Evolutionary conservation across 2,888 invertebrate species (phyloP).

Genomic region (Zygaena filipendulae): DNA sequence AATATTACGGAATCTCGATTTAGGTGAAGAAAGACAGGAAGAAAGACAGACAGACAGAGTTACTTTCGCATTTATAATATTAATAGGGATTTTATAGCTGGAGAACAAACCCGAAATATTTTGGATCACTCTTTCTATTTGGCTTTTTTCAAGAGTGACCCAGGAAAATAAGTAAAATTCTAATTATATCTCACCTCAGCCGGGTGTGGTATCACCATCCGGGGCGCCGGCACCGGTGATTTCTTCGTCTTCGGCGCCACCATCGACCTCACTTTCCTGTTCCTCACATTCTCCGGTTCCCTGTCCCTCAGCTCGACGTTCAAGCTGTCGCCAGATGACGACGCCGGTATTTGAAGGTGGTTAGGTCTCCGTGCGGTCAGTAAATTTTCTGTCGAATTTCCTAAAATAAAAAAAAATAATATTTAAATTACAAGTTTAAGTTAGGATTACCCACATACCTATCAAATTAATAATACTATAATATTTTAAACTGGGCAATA

Average conservation of each 20-base stretch:
- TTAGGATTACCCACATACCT: background rate
- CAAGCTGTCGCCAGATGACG: slow-evolving; percentile 56
- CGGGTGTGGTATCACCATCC: slow-evolving; percentile 28
- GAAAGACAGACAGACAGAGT: too few relatives aligned
- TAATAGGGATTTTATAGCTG: too few relatives aligned
- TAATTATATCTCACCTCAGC: slow-evolving; percentile 32
- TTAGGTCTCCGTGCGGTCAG: slow-evolving; percentile 35
- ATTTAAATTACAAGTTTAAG: too few relatives aligned
- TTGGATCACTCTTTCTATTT: too few relatives aligned
- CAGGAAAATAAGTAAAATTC: too few relatives aligned
- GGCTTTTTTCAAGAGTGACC: too few relatives aligned
- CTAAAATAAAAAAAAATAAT: slow-evolving; percentile 32
- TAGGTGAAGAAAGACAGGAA: too few relatives aligned
- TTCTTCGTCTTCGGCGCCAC: slow-evolving; percentile 41
- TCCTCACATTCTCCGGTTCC: slow-evolving; percentile 27
- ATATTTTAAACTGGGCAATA: too few relatives aligned
- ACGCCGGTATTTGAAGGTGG: slow-evolving; percentile 44
- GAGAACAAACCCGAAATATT: too few relatives aligned
- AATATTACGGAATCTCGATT: too few relatives aligned
- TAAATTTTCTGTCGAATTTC: slow-evolving; percentile 54
- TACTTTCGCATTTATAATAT: too few relatives aligned
- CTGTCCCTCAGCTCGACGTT: slow-evolving; percentile 48
- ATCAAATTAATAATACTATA: too few relatives aligned
- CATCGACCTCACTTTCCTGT: slow-evolving; percentile 51
- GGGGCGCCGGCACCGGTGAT: slow-evolving; percentile 47